These are phyloP conservation scores for Agrochola circellaris DNA, from an alignment of 2,888 invertebrate species.

Conservation along the genomic window DNA sequence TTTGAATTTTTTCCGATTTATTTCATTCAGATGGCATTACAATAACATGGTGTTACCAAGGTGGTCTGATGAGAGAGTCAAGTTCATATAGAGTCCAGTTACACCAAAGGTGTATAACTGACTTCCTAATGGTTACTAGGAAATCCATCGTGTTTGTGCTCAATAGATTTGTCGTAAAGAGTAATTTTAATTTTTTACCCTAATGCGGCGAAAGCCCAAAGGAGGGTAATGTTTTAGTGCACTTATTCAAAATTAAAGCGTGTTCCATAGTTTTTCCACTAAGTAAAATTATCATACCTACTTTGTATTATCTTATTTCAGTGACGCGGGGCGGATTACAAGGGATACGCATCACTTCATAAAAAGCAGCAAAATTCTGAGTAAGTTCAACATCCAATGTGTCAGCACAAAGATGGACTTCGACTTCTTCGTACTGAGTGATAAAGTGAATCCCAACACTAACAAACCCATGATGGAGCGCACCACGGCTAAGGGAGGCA, in stretches of 20 bases:
- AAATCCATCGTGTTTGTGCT: not conserved
- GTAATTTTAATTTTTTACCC: not conserved
- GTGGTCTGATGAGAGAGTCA: too few relatives aligned
- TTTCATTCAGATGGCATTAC: not conserved
- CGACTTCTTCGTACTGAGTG: slow-evolving; percentile 62
- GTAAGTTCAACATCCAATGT: slow-evolving; percentile 54
- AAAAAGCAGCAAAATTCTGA: not conserved
- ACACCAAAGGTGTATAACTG: not conserved
- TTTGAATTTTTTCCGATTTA: not conserved
- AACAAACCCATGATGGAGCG: slow-evolving; percentile 41
- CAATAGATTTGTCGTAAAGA: too few relatives aligned
- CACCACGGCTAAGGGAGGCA: slow-evolving; percentile 42
- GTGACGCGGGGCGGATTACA: slow-evolving; percentile 34
- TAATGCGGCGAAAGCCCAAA: too few relatives aligned
- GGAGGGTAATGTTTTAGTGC: too few relatives aligned
- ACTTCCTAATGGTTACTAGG: not conserved
- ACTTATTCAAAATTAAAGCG: not conserved
- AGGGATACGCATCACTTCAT: slow-evolving; percentile 36
- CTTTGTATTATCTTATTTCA: slow-evolving; percentile 37
- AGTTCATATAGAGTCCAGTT: not conserved
- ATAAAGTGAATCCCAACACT: not conserved
- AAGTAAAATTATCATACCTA: not conserved
- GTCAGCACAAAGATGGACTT: slow-evolving; percentile 44
- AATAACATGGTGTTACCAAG: not conserved
- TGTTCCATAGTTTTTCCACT: not conserved